Conservation (phyloP, 2,113 vertebrate species). For the Helogale parvula region DNA sequence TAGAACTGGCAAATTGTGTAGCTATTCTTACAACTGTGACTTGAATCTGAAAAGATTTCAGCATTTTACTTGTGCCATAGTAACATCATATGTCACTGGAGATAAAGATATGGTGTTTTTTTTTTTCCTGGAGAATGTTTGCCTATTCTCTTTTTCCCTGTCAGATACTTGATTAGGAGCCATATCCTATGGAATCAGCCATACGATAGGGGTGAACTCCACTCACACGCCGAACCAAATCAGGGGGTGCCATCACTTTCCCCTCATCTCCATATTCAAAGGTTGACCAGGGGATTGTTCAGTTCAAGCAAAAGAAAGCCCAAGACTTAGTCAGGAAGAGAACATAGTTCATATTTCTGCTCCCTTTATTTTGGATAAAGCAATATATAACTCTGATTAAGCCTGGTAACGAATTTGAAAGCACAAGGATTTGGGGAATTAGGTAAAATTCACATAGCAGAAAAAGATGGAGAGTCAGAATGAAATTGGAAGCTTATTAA, state of each 20-base stretch:
- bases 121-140: neutral
- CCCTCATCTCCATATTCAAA: neutral
- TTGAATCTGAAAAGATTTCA: conserved; percentile 28
- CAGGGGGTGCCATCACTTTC: neutral
- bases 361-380: neutral
- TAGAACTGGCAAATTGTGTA: neutral
- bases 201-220: neutral
- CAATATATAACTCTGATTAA: neutral
- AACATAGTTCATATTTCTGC: neutral
- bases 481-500: neutral
- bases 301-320: neutral
- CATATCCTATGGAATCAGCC: neutral
- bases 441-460: neutral
- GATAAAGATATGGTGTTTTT: neutral
- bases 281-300: neutral
- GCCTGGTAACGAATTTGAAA: neutral
- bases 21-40: neutral
- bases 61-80: neutral
- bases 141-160: neutral
- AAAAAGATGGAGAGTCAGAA: neutral
- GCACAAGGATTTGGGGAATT: neutral
- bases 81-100: neutral
- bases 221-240: neutral
- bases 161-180: neutral
- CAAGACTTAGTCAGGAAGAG: neutral